These are phyloP conservation scores for Actinia equina DNA, from an alignment of 64 coral and sea anemone species.

Conservation along the genomic window DNA sequence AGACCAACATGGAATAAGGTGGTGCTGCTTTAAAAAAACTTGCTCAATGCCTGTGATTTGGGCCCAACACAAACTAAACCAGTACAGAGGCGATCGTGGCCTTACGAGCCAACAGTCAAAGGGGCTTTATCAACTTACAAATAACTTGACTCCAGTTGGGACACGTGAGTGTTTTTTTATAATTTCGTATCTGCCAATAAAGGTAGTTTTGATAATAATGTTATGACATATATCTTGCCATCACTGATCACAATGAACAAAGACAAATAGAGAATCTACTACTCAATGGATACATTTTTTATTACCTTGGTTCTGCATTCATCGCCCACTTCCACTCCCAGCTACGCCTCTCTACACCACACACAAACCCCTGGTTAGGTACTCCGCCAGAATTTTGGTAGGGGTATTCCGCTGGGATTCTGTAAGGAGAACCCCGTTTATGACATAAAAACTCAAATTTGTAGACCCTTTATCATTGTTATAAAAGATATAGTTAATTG, in stretches of 20 bases:
- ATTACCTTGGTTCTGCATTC: too few relatives aligned
- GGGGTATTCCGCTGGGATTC: too few relatives aligned
- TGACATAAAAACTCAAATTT: too few relatives aligned
- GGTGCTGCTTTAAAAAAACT: constrained; percentile 30
- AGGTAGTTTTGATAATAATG: background rate
- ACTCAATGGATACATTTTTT: too few relatives aligned
- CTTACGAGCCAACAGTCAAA: constrained; percentile 26
- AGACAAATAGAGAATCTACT: too few relatives aligned
- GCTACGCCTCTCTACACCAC: too few relatives aligned
- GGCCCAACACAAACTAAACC: constrained; percentile 24
- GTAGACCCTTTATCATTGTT: too few relatives aligned
- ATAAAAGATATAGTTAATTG: too few relatives aligned
- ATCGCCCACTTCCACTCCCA: too few relatives aligned
- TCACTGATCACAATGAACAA: background rate
- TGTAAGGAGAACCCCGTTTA: too few relatives aligned
- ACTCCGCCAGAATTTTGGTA: too few relatives aligned
- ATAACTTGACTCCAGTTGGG: constrained; percentile 42
- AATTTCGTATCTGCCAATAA: background rate
- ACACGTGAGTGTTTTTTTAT: constrained; percentile 38
- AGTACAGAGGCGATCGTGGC: constrained; percentile 28
- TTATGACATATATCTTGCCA: background rate
- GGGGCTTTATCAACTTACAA: constrained; percentile 15
- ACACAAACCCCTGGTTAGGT: background rate
- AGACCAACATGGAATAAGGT: constrained; percentile 42
- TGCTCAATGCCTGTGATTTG: constrained; percentile 43